These are phyloP conservation scores for Aelia acuminata DNA, from an alignment of 2,888 invertebrate genomes.

Conservation along the genomic window DNA sequence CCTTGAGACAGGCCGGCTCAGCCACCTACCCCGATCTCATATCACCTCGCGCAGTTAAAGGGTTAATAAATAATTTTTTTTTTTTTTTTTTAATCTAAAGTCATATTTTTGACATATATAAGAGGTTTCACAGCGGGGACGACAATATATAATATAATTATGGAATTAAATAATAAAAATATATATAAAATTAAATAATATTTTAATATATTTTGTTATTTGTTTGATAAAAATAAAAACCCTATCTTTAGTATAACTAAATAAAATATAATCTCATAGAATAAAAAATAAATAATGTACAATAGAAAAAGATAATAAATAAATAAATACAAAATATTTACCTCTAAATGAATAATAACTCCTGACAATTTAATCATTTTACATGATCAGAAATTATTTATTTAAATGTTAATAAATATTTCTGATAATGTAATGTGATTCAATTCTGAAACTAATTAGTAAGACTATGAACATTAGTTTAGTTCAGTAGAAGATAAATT, in stretches of 20 bases:
- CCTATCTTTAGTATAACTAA: background rate
- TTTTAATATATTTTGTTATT: background rate
- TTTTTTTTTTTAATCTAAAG: no score
- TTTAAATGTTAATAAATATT: no score
- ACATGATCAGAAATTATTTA: no score
- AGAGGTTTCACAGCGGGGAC: no score
- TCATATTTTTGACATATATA: no score
- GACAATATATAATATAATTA: no score
- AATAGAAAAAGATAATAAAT: background rate
- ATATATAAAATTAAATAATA: no score
- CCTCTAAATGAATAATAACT: background rate
- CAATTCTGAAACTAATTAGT: background rate
- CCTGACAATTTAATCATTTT: background rate
- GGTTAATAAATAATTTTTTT: no score
- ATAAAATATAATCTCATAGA: background rate
- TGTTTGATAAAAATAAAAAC: background rate
- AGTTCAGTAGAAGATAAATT: background rate
- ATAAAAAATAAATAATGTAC: background rate
- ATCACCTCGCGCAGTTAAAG: no score
- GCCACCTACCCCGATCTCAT: no score
- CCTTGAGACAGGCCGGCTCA: no score
- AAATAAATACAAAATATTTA: background rate
- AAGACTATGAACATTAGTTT: background rate
- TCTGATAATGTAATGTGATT: background rate
- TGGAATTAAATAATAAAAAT: no score